Evolutionary conservation across 2,888 invertebrate species (phyloP).

Genomic region (Anodontia alba): DNA sequence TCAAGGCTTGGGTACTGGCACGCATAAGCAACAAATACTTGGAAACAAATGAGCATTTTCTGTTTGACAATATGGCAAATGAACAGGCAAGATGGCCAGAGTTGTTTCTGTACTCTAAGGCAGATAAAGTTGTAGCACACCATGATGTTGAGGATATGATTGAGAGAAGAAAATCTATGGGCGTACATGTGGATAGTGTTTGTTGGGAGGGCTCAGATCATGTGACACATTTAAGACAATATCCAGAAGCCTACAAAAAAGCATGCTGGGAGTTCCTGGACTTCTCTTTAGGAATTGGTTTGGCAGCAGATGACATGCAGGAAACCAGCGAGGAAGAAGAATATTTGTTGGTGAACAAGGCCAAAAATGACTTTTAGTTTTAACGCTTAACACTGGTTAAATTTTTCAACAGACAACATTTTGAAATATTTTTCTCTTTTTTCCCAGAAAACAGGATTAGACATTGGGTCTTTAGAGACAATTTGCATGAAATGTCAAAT

Average conservation of each 20-base stretch:
- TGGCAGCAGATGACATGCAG: background rate
- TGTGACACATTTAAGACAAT: slow-evolving; percentile 89
- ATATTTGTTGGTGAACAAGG: slow-evolving; percentile 3
- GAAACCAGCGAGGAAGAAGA: slow-evolving; percentile 7
- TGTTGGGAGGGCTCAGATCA: slow-evolving; percentile 91
- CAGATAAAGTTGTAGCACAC: slow-evolving; percentile 89
- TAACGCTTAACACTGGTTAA: too few species aligned
- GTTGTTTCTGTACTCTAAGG: slow-evolving; percentile 90
- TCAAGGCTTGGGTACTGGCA: slow-evolving; percentile 42
- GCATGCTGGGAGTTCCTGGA: slow-evolving; percentile 72
- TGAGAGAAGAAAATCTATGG: slow-evolving; percentile 86
- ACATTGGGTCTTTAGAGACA: too few species aligned
- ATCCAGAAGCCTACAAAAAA: slow-evolving; percentile 85
- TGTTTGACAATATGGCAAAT: slow-evolving; percentile 83
- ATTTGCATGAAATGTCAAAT: too few species aligned
- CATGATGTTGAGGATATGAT: slow-evolving; percentile 90
- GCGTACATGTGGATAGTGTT: slow-evolving; percentile 88
- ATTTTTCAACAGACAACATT: too few species aligned
- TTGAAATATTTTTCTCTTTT: too few species aligned
- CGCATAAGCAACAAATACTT: slow-evolving; percentile 37
- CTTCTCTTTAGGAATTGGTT: slow-evolving; percentile 31
- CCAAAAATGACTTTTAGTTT: background rate
- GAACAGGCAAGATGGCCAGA: slow-evolving; percentile 89
- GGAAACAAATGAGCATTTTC: slow-evolving; percentile 54
- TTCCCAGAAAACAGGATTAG: too few species aligned